A percentile compares a stretch with the other conserved stretches of the same genome.
Evolutionary conservation across 1,140 invertebrate genomes (phyloP).

Genomic region (Melipona quadrifasciata): DNA sequence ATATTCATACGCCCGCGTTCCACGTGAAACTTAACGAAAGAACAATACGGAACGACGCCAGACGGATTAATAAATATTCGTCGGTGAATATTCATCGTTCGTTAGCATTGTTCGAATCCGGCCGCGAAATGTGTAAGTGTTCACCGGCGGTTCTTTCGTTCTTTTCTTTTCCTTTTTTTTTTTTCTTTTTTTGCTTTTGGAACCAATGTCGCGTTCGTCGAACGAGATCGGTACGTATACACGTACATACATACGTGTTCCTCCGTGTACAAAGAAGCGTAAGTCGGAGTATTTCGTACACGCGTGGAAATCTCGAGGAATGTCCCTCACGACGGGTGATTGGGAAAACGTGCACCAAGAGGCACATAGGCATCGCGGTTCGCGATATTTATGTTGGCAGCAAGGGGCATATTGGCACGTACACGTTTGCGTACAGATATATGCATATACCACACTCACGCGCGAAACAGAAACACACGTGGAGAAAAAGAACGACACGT

Average conservation of each 20-base stretch:
- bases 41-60: not conserved
- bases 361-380: conserved; percentile 44
- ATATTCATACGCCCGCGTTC: conserved; percentile 15
- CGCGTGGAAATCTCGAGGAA: conserved; percentile 44
- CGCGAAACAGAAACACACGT: not conserved
- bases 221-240: not conserved
- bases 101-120: conserved; percentile 11
- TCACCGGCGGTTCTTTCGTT: not conserved
- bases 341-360: conserved; percentile 41
- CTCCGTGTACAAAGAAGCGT: too few species aligned
- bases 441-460: not conserved
- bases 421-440: conserved; percentile 22
- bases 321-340: conserved; percentile 16
- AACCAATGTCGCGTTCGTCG: too few species aligned
- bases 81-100: conserved; percentile 35
- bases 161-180: too few species aligned
- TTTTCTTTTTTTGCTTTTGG: not conserved
- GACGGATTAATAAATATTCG: conserved; percentile 33
- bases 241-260: not conserved
- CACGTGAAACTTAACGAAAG: conserved; percentile 27
- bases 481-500: not conserved
- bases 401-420: conserved; percentile 59
- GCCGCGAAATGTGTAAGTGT: not conserved
- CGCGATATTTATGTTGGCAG: conserved; percentile 59
- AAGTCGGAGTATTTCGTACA: not conserved